Evolutionary conservation across 2,888 invertebrate species (phyloP), one percentile per base, ranked within the genome.

Genomic region (Ommatoiulus sabulosus): DNA sequence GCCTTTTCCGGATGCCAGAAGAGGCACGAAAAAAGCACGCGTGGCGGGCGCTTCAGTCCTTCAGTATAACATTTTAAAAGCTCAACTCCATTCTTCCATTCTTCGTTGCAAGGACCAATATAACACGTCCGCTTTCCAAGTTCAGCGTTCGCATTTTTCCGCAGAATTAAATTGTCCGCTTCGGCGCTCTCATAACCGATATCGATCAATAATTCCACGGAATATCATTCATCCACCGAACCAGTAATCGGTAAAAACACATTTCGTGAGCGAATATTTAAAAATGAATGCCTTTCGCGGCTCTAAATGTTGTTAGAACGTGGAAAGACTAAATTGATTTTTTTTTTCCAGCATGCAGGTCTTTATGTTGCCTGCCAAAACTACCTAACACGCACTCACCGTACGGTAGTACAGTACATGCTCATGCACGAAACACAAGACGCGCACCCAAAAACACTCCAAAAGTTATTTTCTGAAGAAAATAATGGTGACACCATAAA

Each of bases 401-500:
- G 2, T 12, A 12, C 46, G 12, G 46, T 46, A 46, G 46, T 46
- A 46, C 12, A 46, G 46, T 46, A 63, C 20, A 57, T n/a, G 63
- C 72, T n/a, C n/a, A n/a, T n/a, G 72, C 24, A 20, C 20, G 72
- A 63, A 63, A 63, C 17, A 63, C 63, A 63, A 72, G 72, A 72
- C 24, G 72, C 24, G 72, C 72, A 20, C 24, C 72, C 72, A 24
- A n/a, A 24, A 72, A 63, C 63, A 63, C 63, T 63, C 63, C 63
- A 63, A 63, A 72, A 72, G 72, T 72, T 72, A 72, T 72, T 72
- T 72, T 72, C 72, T 24, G 24, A 72, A 72, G 72, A 72, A 72
- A 72, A 72, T 72, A 72, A 72, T 72, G 72, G 72, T 72, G 72
- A n/a, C 72, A 24, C 72, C 72, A 72, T 72, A 72, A 72, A 72